Conservation (phyloP, 2,797 vertebrate species). For the Schizothorax lantsangensis region DNA sequence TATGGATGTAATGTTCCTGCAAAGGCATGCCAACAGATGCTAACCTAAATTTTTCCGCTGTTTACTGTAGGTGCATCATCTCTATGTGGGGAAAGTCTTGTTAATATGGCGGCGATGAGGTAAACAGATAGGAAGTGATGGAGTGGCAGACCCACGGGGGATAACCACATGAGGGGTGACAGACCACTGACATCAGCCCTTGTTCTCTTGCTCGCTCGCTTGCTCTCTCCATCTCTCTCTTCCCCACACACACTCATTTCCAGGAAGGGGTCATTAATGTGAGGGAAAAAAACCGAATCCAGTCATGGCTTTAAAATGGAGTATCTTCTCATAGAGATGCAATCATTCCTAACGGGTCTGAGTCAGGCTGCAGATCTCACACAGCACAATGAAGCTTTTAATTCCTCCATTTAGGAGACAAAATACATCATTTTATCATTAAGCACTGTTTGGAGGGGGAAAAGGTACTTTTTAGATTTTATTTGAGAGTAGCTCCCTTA, state of each 20-base stretch:
- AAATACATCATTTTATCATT: slow-evolving; percentile 17
- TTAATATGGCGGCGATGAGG: slow-evolving; percentile 65
- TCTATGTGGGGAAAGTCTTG: slow-evolving; percentile 36
- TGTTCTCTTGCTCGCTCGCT: slow-evolving; percentile 54
- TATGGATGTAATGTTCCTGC: neutral
- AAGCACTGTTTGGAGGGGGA: neutral
- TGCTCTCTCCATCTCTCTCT: slow-evolving; percentile 44
- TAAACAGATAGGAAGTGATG: slow-evolving; percentile 64
- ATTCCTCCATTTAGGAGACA: slow-evolving; percentile 5
- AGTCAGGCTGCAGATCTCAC: slow-evolving; percentile 73
- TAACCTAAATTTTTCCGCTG: neutral
- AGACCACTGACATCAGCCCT: slow-evolving; percentile 65
- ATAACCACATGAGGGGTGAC: slow-evolving; percentile 62
- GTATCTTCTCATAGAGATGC: slow-evolving; percentile 75
- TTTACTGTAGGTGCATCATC: slow-evolving; percentile 27
- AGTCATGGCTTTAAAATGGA: slow-evolving; percentile 72
- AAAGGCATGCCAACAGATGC: slow-evolving; percentile 11
- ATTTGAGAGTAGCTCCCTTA: slow-evolving; percentile 34
- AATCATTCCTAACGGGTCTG: slow-evolving; percentile 75
- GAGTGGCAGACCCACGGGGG: slow-evolving; percentile 61
- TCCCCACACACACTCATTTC: slow-evolving; percentile 52
- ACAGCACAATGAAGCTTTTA: neutral
- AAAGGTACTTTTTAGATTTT: slow-evolving; percentile 11
- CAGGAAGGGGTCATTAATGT: slow-evolving; percentile 81
- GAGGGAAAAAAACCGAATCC: slow-evolving; percentile 76